Percentiles rank a stretch among this genome's conserved stretches.
phyloP scores from a whole-genome alignment of 2,888 invertebrate genomes.

The Cynaeus angustus region DNA sequence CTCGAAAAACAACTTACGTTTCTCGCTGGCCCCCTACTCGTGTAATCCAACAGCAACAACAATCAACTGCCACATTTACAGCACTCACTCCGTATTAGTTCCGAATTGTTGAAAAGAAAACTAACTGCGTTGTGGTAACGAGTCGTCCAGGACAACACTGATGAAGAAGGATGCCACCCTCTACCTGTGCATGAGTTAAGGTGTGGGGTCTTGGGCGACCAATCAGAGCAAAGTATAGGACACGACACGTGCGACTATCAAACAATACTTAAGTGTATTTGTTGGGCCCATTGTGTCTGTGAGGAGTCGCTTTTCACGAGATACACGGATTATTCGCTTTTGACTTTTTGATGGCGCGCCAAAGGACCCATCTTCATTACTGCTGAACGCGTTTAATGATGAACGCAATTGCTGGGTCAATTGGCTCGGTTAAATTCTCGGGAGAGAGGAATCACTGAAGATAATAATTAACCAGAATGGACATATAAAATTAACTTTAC shows the following conservation, averaged over 20 bases:
- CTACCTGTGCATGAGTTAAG: constrained; percentile 59
- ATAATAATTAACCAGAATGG: background rate
- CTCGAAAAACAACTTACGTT: constrained; percentile 29
- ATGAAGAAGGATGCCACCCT: constrained; percentile 56
- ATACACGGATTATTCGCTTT: constrained; percentile 12
- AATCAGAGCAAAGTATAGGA: constrained; percentile 42
- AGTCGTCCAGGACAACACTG: constrained; percentile 43
- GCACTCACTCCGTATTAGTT: constrained; percentile 12
- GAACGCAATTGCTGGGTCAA: constrained; percentile 51
- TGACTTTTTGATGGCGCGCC: background rate
- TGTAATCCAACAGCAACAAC: constrained; percentile 28
- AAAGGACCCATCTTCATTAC: constrained; percentile 12
- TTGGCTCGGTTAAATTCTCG: constrained; percentile 37
- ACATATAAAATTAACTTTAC: too few relatives aligned
- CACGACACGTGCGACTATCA: constrained; percentile 60
- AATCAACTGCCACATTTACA: constrained; percentile 11
- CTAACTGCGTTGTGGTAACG: constrained; percentile 43
- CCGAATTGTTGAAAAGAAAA: constrained; percentile 26
- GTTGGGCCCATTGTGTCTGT: constrained; percentile 61
- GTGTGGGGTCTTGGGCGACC: constrained; percentile 59
- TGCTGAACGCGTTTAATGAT: constrained; percentile 13
- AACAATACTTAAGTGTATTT: constrained; percentile 57
- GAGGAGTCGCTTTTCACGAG: constrained; percentile 61
- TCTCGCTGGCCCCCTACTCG: background rate
- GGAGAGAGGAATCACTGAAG: constrained; percentile 1